Evolutionary conservation across 2,797 vertebrate species (phyloP).

Genomic region (Oreortyx pictus): DNA sequence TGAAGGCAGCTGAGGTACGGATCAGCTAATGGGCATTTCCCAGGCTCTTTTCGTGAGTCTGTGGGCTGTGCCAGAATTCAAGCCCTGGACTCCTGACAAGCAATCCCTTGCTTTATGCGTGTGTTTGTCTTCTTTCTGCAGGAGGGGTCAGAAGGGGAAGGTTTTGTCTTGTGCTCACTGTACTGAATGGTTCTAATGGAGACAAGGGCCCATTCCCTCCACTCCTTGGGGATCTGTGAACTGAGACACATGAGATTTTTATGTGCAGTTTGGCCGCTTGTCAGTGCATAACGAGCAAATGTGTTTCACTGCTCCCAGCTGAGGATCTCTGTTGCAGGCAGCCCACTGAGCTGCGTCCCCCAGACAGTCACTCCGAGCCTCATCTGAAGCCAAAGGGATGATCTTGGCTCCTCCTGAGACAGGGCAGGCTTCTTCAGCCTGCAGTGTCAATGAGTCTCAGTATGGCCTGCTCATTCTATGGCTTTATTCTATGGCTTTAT

Average conservation of each 20-base stretch:
- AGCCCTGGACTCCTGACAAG: not conserved
- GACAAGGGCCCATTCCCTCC: not conserved
- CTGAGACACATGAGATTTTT: not conserved
- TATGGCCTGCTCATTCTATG: not conserved
- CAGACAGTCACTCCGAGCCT: not conserved
- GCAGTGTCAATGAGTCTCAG: not conserved
- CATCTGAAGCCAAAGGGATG: not conserved
- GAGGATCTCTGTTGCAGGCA: not conserved
- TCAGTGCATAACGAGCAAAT: not conserved
- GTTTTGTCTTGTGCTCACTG: not conserved
- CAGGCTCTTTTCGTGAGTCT: not conserved
- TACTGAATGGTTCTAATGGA: not conserved
- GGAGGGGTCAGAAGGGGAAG: not conserved
- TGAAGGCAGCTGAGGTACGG: not conserved
- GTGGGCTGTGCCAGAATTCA: not conserved
- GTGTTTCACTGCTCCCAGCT: not conserved
- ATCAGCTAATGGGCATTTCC: not conserved
- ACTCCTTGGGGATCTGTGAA: not conserved
- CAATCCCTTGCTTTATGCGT: not conserved
- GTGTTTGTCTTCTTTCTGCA: not conserved
- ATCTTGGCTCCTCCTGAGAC: not conserved
- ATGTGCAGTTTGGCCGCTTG: slow-evolving; percentile 8
- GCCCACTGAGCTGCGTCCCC: not conserved
- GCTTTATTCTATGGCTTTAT: not conserved
- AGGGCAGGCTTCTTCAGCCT: not conserved